Conservation (phyloP, 1,140 invertebrate genomes). For the Drosophila setifemur region DNA sequence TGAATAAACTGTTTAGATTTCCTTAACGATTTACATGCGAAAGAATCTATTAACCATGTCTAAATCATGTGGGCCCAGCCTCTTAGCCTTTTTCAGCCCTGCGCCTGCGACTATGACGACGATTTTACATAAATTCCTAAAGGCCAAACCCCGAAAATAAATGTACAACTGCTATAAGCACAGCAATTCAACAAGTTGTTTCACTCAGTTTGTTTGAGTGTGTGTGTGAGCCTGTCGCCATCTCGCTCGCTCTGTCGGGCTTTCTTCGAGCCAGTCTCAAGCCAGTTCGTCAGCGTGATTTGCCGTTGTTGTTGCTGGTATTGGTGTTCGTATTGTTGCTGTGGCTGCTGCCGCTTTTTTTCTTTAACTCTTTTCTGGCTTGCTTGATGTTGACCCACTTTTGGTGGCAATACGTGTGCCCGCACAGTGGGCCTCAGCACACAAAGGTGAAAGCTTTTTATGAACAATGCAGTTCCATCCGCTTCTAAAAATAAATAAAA, state of each 20-base stretch:
- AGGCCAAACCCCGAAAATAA: conserved; percentile 48
- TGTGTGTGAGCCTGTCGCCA: conserved; percentile 5
- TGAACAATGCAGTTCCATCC: neutral
- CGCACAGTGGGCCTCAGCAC: conserved; percentile 49
- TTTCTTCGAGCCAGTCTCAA: conserved; percentile 40
- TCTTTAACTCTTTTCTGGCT: conserved; percentile 63
- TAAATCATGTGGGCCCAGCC: neutral
- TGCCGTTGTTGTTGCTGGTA: conserved; percentile 41
- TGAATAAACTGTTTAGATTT: no score
- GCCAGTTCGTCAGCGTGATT: conserved; percentile 69
- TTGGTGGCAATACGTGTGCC: conserved; percentile 65
- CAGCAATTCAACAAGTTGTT: conserved; percentile 42
- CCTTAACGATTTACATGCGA: no score
- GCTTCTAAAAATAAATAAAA: neutral
- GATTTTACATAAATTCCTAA: conserved; percentile 52
- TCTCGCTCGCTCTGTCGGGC: conserved; percentile 38
- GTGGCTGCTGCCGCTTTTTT: conserved; percentile 47
- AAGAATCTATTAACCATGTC: neutral
- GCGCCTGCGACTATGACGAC: conserved; percentile 17
- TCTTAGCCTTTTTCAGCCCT: conserved; percentile 4
- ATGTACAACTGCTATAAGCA: conserved; percentile 30
- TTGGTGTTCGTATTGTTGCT: conserved; percentile 22
- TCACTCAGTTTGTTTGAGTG: neutral
- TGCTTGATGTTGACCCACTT: conserved; percentile 77
- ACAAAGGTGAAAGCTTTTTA: conserved; percentile 32